These are phyloP conservation scores for Accipiter cooperii DNA, from an alignment of 2,113 vertebrate species.

Conservation along the genomic window DNA sequence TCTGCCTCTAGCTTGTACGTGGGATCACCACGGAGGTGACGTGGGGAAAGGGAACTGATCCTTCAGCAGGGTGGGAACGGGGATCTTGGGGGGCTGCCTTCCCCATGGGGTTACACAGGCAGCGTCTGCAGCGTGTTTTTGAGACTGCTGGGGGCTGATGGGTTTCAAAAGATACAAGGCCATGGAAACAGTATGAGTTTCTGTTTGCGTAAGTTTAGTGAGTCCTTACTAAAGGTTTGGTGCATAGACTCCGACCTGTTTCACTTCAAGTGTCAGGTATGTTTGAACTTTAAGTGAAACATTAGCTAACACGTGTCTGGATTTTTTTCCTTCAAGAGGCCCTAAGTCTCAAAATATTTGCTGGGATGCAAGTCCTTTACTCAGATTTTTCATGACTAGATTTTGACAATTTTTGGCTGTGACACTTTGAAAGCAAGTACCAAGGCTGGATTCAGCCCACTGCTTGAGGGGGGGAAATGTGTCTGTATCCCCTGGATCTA, in stretches of 20 bases:
- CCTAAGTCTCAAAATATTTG: not conserved
- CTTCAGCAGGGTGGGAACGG: not conserved
- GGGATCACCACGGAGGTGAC: not conserved
- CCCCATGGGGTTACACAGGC: fast-evolving
- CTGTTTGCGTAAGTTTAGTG: not conserved
- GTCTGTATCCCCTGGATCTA: not conserved
- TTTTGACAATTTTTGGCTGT: not conserved
- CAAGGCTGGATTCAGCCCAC: not conserved
- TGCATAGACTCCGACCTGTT: not conserved
- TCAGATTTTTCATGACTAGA: not conserved
- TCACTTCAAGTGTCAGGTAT: slow-evolving; percentile 15
- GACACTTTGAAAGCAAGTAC: not conserved
- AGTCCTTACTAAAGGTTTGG: not conserved
- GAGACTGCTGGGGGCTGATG: not conserved
- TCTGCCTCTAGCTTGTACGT: not conserved
- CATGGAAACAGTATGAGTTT: not conserved
- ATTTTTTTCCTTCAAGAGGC: not conserved
- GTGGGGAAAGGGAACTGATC: not conserved
- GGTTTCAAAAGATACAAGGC: not conserved
- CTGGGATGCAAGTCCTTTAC: not conserved
- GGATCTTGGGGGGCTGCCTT: not conserved
- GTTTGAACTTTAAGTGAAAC: slow-evolving; percentile 32
- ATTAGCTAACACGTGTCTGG: slow-evolving; percentile 11
- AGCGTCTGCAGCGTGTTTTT: fast-evolving
- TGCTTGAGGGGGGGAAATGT: not conserved